phyloP scores from a whole-genome alignment of 2,888 invertebrate genomes.

The Tetragonula carbonaria region DNA sequence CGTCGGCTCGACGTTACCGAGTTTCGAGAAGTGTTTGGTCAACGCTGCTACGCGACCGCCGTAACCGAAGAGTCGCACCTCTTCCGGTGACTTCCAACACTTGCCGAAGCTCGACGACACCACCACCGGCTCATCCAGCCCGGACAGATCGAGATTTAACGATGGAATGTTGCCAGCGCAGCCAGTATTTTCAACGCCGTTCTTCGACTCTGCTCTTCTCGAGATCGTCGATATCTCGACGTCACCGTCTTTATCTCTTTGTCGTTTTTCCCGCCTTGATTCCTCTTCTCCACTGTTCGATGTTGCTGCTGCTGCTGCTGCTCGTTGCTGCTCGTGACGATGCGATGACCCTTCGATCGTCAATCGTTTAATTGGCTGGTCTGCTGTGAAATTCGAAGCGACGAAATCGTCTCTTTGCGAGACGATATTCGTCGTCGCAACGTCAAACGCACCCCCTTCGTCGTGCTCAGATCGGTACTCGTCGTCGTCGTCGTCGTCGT shows the following conservation, averaged over 20 bases:
- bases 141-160: conserved; percentile 82
- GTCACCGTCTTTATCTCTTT: not conserved
- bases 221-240: not conserved
- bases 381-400: not conserved
- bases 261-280: not conserved
- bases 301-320: not conserved
- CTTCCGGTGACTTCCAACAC: conserved; percentile 90
- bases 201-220: conserved; percentile 24
- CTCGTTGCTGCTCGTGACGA: not conserved
- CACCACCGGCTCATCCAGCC: conserved; percentile 65
- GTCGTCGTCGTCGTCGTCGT: too few species aligned
- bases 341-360: not conserved
- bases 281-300: not conserved
- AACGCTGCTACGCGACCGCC: conserved; percentile 90
- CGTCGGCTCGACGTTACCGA: conserved; percentile 82
- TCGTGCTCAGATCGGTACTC: not conserved
- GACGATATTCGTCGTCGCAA: not conserved
- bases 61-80: conserved; percentile 87
- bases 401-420: not conserved
- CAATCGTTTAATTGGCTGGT: not conserved
- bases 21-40: conserved; percentile 87
- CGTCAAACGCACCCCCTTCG: not conserved
- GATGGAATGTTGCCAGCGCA: conserved; percentile 73
- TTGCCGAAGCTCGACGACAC: conserved; percentile 76
- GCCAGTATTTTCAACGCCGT: conserved; percentile 45